Base-by-base conservation (phyloP, 2,113 vertebrate species). In the Scalopus aquaticus region DNA sequence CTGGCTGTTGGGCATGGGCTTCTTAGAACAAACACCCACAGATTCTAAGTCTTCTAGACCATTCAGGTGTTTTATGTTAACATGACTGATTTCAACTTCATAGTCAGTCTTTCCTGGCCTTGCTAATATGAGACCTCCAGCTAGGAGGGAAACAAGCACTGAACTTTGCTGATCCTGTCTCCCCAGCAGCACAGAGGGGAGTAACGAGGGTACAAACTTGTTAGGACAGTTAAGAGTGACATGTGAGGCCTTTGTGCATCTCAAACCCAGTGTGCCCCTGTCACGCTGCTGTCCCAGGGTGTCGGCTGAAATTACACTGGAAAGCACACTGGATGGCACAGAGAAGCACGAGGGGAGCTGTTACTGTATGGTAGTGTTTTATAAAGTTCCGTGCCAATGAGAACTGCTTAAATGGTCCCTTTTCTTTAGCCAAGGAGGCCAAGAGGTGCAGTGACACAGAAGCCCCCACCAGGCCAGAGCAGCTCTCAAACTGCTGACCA, bases 401-500 rank as follows among this genome's bases (percentile, higher is more conserved):
- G 1, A 91, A 87, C 26, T 54, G 28, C 81, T n/a, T 78, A 28
- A 90, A 49, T 15, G 44, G 9, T 82, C 17, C 84, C 39, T 0
- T 96, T 78, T 70, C 93, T 90, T 64, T 95, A 99, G 99, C 94
- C 97, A 96, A 97, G 97, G 82, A 90, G 97, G 98, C 37, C 98
- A 97, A 96, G 98, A 94, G 96, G 97, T 90, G 97, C 96, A 54
- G 82, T 98, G 84, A 98, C 91, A 58, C 97, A 97, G 4, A 98
- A 97, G 46, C 97, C 98, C 86, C 98, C 98, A 0, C 84, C 98
- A 89, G 98, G 98, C 3, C 97, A 95, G 95, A 96, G 97, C 70
- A 77, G 86, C 86, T 74, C 82, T 7, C 84, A 96, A 0, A 65
- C 72, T 2, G 9, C 51, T 6, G 95, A 86, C 44, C 32, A 26